Evolutionary conservation across 2,113 vertebrate species (phyloP).

Genomic region (Gila orcuttii): DNA sequence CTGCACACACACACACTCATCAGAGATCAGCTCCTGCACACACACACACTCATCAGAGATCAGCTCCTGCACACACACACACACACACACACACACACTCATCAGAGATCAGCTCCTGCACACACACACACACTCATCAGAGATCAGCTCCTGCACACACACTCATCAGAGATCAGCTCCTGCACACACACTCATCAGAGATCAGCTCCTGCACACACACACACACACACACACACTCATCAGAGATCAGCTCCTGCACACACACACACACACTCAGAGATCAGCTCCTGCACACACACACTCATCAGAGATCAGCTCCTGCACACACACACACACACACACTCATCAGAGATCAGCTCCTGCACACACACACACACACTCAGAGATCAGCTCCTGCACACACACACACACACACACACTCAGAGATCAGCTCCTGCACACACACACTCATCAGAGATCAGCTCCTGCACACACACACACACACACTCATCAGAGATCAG

Average conservation of each 20-base stretch:
- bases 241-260: constrained; percentile 72
- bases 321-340: neutral
- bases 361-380: constrained; percentile 40
- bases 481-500: too few species aligned
- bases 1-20: constrained; percentile 63
- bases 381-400: too few species aligned
- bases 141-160: constrained; percentile 66
- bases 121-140: constrained; percentile 64
- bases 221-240: constrained; percentile 52
- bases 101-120: constrained; percentile 74
- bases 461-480: constrained; percentile 64
- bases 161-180: constrained; percentile 74
- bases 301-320: too few species aligned
- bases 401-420: constrained; percentile 60
- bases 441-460: constrained; percentile 67
- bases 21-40: constrained; percentile 72
- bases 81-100: too few species aligned
- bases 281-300: constrained; percentile 63
- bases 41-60: constrained; percentile 68
- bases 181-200: constrained; percentile 48
- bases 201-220: too few species aligned
- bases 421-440: constrained; percentile 71
- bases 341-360: constrained; percentile 76
- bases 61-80: constrained; percentile 62
- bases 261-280: too few species aligned